Base-by-base conservation (phyloP, 2,888 invertebrate genomes). In the Hirtodrosophila histrioides region DNA sequence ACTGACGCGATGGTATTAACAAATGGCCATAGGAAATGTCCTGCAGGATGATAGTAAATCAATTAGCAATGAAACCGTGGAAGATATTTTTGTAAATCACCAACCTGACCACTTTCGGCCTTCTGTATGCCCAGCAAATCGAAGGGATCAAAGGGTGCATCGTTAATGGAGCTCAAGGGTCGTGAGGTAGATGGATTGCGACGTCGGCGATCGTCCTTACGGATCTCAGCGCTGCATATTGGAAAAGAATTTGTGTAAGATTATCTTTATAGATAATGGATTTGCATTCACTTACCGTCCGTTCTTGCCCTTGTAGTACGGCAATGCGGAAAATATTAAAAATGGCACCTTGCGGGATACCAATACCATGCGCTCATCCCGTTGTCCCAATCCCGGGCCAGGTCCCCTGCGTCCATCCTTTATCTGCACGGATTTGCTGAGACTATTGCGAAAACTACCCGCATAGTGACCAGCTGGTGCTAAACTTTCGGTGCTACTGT, bases 11-110 rank as follows among this genome's bases (percentile, higher is more conserved):
- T 49, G 97, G 96, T 54, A 96, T 94, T 72, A 98, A 92, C 64
- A 97, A 92, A 89, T 96, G 95, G 36, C 96, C 96, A 92, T 97
- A 98, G 12, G 98, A 98, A 82, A 97, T 94, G 92, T 97, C 97
- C 95, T 95, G 88, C 4, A 29, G 2, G 4, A 1, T 3, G 0
- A 7, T 0, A 12, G 7, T 9, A 23, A 4, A 10, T 40, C 3
- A 8, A 11, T 53, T 40, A 46, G 3, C 43, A 35, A 10, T 3
- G 4, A 6, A 33, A 27, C 0, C 27, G 10, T 10, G 10, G 10
- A 0, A 17, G 12, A 54, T 33, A 9, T 58, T 12, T 12, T 12
- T 2, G 12, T 0, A 0, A 7, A 0, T 1, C 4, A 55, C 66
- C 94, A 92, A 97, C 97, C 95, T 97, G 97, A 55, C 97, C 97